A percentile compares a stretch with the other conserved stretches of the same genome.
phyloP scores from a whole-genome alignment of 2,113 vertebrate genomes.

The Phasianus colchicus region DNA sequence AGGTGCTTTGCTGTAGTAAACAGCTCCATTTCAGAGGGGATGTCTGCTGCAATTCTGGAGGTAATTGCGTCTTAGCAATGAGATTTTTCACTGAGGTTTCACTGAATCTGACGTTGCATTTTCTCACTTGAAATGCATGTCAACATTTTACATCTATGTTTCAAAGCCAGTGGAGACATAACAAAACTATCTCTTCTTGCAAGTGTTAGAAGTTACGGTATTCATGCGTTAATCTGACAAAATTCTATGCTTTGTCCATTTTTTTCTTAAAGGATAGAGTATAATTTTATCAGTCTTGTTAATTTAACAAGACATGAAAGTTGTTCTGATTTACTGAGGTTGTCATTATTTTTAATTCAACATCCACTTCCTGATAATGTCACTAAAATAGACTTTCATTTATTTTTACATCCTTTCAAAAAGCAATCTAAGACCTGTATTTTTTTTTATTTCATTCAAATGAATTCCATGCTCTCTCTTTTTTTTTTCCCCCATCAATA shows the following conservation, averaged over 20 bases:
- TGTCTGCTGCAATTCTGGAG: slow-evolving; percentile 96
- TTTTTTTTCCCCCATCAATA: slow-evolving; percentile 21
- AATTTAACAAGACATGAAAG: slow-evolving; percentile 24
- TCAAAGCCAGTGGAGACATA: background rate
- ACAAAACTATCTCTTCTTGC: background rate
- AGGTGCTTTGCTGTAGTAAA: slow-evolving; percentile 89
- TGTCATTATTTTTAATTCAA: slow-evolving; percentile 18
- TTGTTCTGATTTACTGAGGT: slow-evolving; percentile 23
- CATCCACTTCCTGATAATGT: background rate
- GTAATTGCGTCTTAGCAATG: slow-evolving; percentile 61
- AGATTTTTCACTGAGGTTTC: background rate
- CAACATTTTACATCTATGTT: fast-evolving
- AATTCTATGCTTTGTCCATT: background rate
- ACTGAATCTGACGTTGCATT: background rate
- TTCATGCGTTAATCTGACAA: background rate
- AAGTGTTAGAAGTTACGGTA: background rate
- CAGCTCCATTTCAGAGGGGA: slow-evolving; percentile 93
- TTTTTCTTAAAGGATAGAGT: background rate
- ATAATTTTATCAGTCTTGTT: background rate
- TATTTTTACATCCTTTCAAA: slow-evolving; percentile 43
- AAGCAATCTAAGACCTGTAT: slow-evolving; percentile 18
- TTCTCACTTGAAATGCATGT: background rate
- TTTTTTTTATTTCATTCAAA: slow-evolving; percentile 39
- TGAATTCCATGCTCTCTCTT: background rate
- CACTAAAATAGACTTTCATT: slow-evolving; percentile 29